A percentile compares a stretch with the other conserved stretches of the same genome.
Conservation (phyloP, 2,888 invertebrate species). For the Petrolisthes manimaculis region DNA sequence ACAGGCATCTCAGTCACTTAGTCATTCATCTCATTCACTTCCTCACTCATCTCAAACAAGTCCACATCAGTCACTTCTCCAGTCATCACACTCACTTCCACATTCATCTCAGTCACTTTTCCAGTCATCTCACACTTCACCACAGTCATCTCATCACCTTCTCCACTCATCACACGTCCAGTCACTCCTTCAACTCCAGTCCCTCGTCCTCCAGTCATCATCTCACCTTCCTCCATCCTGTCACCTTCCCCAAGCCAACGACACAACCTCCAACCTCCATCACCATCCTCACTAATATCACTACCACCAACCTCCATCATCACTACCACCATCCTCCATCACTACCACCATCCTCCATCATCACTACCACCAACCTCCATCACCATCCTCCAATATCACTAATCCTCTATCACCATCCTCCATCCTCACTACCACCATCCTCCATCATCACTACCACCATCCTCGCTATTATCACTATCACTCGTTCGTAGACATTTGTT, state of each 20-base stretch:
- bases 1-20: no score
- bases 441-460: not conserved
- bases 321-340: not conserved
- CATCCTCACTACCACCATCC: not conserved
- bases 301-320: not conserved
- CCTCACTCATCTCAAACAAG: not conserved
- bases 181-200: no score
- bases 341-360: not conserved
- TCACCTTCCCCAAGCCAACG: no score
- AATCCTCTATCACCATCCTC: not conserved
- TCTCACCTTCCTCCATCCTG: no score
- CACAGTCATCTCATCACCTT: not conserved
- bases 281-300: not conserved
- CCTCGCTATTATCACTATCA: not conserved
- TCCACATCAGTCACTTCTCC: not conserved
- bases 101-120: not conserved
- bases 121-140: not conserved
- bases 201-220: no score
- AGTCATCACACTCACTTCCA: not conserved
- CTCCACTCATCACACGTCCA: no score
- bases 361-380: not conserved
- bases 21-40: not conserved
- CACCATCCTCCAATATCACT: not conserved
- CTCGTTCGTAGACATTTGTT: not conserved
- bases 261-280: not conserved